phyloP scores from a whole-genome alignment of 2,888 invertebrate genomes.

The Germaria angustata region DNA sequence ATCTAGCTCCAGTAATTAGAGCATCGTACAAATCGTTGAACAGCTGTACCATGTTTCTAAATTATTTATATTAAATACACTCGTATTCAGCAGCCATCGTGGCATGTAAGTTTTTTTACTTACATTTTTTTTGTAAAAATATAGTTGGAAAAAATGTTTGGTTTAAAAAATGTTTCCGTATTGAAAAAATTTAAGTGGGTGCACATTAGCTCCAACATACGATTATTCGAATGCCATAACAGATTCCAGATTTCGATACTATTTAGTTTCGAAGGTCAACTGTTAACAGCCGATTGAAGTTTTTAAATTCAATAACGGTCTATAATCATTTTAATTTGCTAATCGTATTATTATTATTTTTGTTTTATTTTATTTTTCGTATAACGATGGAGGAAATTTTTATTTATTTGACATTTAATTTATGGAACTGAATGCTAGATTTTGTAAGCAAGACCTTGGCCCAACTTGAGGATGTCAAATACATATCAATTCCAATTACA shows the following conservation, averaged over 20 bases:
- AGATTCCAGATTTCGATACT: neutral
- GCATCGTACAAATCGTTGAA: no score
- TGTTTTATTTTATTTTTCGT: no score
- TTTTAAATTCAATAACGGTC: neutral
- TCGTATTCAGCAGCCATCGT: neutral
- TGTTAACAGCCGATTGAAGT: neutral
- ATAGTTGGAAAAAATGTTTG: neutral
- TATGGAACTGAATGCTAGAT: no score
- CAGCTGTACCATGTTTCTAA: no score
- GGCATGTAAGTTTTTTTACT: neutral
- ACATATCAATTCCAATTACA: no score
- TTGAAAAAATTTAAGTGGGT: neutral
- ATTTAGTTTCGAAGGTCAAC: constrained; percentile 6
- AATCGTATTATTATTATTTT: neutral
- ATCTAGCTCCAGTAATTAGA: no score
- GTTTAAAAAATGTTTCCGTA: neutral
- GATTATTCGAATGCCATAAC: neutral
- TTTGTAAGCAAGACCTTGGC: no score
- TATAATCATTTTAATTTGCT: neutral
- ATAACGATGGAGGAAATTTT: no score
- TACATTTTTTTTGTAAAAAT: neutral
- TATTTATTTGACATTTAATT: no score
- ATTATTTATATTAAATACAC: no score
- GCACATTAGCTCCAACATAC: neutral
- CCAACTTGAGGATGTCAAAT: no score